Evolutionary conservation across 2,113 vertebrate species (phyloP).

Genomic region (Mastomys coucha): DNA sequence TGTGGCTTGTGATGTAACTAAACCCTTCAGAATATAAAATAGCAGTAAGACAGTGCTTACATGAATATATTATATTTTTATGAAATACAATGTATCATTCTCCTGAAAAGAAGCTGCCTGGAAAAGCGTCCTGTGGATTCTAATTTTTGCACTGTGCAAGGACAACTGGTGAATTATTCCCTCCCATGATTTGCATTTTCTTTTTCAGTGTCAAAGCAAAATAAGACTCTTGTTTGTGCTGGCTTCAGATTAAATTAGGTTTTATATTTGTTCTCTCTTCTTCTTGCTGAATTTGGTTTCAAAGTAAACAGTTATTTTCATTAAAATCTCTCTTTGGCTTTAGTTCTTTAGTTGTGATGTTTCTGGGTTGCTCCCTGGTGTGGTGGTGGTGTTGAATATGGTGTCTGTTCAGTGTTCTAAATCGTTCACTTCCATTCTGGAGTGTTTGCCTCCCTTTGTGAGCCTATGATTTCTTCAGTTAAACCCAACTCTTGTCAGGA

Average conservation of each 20-base stretch:
- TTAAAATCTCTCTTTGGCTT: constrained; percentile 58
- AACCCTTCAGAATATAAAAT: constrained; percentile 36
- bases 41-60: constrained; percentile 29
- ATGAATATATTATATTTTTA: constrained; percentile 60
- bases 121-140: constrained; percentile 49
- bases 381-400: constrained; percentile 19
- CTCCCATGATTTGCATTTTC: constrained; percentile 65
- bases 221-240: constrained; percentile 69
- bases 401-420: constrained; percentile 50
- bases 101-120: constrained; percentile 52
- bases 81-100: constrained; percentile 63
- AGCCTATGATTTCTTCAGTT: constrained; percentile 33
- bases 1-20: constrained; percentile 58
- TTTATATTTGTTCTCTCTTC: constrained; percentile 73
- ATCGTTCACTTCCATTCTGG: constrained; percentile 49
- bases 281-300: constrained; percentile 72
- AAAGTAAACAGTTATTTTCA: constrained; percentile 77
- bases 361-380: constrained; percentile 43
- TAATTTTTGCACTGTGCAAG: background rate
- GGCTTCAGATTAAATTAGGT: constrained; percentile 77
- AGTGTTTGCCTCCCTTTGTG: background rate
- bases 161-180: constrained; percentile 37
- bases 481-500: background rate
- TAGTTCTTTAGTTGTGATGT: constrained; percentile 65
- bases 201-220: constrained; percentile 58